Conservation (phyloP, 2,113 vertebrate genomes). For the Oreochromis spilurus region DNA sequence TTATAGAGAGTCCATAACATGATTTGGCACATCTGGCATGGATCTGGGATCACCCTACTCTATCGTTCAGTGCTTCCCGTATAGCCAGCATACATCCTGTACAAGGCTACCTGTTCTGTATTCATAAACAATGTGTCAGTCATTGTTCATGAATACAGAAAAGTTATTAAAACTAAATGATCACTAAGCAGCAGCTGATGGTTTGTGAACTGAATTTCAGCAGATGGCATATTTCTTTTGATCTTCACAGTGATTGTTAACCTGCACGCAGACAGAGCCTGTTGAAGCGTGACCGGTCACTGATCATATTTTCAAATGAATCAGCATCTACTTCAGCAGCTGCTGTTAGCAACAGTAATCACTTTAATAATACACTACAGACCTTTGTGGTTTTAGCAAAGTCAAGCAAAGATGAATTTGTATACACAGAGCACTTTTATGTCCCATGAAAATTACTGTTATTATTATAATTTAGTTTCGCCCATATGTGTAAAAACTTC, state of each 20-base stretch:
- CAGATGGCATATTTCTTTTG: neutral
- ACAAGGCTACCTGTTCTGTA: accelerated
- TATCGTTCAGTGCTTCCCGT: neutral
- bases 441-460: neutral
- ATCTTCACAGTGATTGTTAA: neutral
- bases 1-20: neutral
- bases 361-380: neutral
- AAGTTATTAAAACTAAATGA: neutral
- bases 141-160: neutral
- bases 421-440: neutral
- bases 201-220: neutral
- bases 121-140: neutral
- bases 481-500: neutral
- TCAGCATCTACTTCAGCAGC: neutral
- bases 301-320: neutral
- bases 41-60: neutral
- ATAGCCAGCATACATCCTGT: neutral
- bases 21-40: neutral
- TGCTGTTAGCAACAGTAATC: neutral
- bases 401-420: neutral
- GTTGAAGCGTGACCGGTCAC: neutral
- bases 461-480: neutral
- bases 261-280: neutral
- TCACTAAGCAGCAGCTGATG: neutral
- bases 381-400: neutral